Conservation (phyloP, 2,888 invertebrate genomes). For the Teinopalpus imperialis region DNA sequence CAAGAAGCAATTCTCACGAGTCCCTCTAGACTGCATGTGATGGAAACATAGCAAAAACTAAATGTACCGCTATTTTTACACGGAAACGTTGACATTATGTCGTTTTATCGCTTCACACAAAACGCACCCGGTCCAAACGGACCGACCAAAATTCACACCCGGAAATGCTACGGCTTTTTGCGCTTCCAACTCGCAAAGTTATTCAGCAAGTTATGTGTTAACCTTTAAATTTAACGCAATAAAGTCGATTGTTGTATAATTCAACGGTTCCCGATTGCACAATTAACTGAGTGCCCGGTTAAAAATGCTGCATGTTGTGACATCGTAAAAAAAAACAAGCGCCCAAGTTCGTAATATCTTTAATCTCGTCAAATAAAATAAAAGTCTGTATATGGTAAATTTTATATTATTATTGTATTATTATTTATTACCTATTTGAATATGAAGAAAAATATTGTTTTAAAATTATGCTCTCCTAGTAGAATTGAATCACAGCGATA, state of each 20-base stretch:
- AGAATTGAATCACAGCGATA: no score
- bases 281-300: conserved; percentile 13
- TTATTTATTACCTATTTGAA: no score
- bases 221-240: neutral
- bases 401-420: no score
- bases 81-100: conserved; percentile 45
- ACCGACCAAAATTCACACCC: conserved; percentile 73
- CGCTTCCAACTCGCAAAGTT: conserved; percentile 27
- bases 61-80: conserved; percentile 53
- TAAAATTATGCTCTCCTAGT: no score
- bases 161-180: conserved; percentile 46
- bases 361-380: conserved; percentile 28
- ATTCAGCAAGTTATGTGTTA: neutral
- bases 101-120: conserved; percentile 41
- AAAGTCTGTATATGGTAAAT: conserved; percentile 4
- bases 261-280: neutral
- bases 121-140: conserved; percentile 62
- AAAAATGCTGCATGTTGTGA: conserved; percentile 42
- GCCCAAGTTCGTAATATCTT: conserved; percentile 28
- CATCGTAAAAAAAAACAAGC: conserved; percentile 34
- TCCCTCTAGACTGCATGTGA: conserved; percentile 35
- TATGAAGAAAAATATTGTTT: no score
- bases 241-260: conserved; percentile 10
- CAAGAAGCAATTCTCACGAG: conserved; percentile 48
- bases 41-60: conserved; percentile 37